Percentiles rank a stretch among this genome's conserved stretches.
Evolutionary conservation across 2,888 invertebrate genomes (phyloP).

Genomic region (Agonopterix arenella): DNA sequence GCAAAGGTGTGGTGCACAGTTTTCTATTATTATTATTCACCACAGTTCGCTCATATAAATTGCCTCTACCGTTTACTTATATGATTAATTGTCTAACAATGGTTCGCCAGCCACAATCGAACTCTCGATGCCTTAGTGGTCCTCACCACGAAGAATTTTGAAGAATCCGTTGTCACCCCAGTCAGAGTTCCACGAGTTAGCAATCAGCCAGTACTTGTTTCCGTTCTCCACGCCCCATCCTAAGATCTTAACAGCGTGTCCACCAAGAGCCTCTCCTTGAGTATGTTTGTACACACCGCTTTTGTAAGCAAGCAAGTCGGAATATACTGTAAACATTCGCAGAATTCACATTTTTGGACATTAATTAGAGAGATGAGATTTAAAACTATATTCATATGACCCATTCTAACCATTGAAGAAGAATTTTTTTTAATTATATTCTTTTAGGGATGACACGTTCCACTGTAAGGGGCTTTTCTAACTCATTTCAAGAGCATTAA

Average conservation of each 20-base stretch:
- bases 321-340: slow-evolving; percentile 87
- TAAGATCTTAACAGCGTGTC: slow-evolving; percentile 91
- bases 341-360: no score
- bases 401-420: no score
- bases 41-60: not conserved
- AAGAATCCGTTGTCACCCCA: slow-evolving; percentile 95
- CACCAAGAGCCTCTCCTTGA: slow-evolving; percentile 84
- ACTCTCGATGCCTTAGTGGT: slow-evolving; percentile 87
- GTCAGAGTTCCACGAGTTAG: slow-evolving; percentile 95
- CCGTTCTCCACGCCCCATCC: slow-evolving; percentile 92
- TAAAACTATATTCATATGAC: no score
- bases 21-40: no score
- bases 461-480: no score
- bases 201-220: slow-evolving; percentile 91
- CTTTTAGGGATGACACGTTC: no score
- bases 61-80: not conserved
- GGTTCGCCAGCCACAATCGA: slow-evolving; percentile 81
- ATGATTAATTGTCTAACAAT: not conserved
- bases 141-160: slow-evolving; percentile 88
- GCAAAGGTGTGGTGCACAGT: no score
- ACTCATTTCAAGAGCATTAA: no score
- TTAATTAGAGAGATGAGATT: no score
- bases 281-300: slow-evolving; percentile 83
- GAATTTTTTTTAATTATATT: no score
- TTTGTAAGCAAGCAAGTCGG: slow-evolving; percentile 90